Base-by-base conservation (phyloP, 1,140 invertebrate genomes). In the Hylaeus anthracinus region DNA sequence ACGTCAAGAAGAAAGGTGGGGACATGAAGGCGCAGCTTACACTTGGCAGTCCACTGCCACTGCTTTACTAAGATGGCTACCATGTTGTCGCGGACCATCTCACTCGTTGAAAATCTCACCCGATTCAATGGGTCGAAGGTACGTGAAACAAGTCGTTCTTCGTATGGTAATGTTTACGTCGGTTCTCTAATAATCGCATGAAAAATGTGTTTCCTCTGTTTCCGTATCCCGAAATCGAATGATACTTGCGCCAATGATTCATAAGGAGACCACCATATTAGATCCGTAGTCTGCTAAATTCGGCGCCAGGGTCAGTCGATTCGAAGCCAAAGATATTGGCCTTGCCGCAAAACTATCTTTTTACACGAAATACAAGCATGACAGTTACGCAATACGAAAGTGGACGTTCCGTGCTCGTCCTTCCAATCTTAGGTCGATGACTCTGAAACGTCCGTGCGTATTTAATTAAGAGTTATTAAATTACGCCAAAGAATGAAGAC, bases 41-140 rank as follows among this genome's bases (percentile, higher is more conserved):
- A 67, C 51, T 84, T 86, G 53, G 81, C 88, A 91, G 89, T 90
- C 81, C 82, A 90, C 85, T 82, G 85, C 87, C 73, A 88, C 77
- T 77, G 81, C 76, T 84, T 84, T 72, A 84, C 66, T 92, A 95
- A 95, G 94, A 96, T 96, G 95, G 95, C 95, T 92, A 95, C 94
- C 89, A 94, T 96, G 93, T 94, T 96, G 90, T 94, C 95, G 89
- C 94, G 95, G 90, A 94, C 94, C 86, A 89, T 95, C 90, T 93
- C 93, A 91, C 91, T 96, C 90, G 94, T 95, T 79, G 95, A 96
- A 93, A 94, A 93, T 91, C 88, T 95, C 64, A 91, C 95, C 82
- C 91, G 95, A 58, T 95, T 95, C 92, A 95, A 95, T 93, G 94
- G 94, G 83, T 85, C 93, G 76, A 96, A 96, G 95, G 95, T 96